These are phyloP conservation scores for Artemia sp. DNA, from an alignment of 2,888 invertebrate species.

Conservation along the genomic window DNA sequence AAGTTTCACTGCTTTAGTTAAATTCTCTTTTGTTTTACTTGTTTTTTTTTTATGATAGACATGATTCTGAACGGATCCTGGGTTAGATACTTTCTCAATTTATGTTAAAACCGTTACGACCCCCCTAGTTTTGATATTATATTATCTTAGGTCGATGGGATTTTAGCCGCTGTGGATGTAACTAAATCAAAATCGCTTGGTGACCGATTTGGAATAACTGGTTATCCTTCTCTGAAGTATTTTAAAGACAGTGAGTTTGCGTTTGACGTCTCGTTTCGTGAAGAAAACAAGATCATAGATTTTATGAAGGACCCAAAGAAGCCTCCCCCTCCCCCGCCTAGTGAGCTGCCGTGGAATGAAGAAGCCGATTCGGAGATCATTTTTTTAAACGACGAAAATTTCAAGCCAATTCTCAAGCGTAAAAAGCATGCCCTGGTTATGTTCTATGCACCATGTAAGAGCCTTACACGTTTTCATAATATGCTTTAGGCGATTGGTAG, in stretches of 20 bases:
- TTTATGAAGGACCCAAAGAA: conserved; percentile 72
- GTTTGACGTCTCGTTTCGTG: conserved; percentile 55
- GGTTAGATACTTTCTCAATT: too few relatives aligned
- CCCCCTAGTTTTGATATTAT: conserved; percentile 6
- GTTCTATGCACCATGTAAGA: conserved; percentile 84
- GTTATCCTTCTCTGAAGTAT: conserved; percentile 62
- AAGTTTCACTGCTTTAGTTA: too few relatives aligned
- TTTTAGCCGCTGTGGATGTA: conserved; percentile 67
- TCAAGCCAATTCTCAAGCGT: conserved; percentile 55
- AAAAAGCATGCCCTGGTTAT: conserved; percentile 72
- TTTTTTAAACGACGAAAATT: conserved; percentile 53
- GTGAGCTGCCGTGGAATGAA: conserved; percentile 61
- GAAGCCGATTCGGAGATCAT: conserved; percentile 49
- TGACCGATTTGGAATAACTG: conserved; percentile 50
- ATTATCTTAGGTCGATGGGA: conserved; percentile 43
- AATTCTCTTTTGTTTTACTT: too few relatives aligned
- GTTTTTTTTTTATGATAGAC: too few relatives aligned
- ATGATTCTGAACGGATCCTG: too few relatives aligned
- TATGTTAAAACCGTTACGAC: too few relatives aligned
- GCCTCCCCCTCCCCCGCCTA: conserved; percentile 52
- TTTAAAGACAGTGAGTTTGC: conserved; percentile 56
- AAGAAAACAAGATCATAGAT: conserved; percentile 54
- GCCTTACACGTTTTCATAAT: too few relatives aligned
- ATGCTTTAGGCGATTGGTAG: too few relatives aligned
- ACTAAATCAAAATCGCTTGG: conserved; percentile 53